A percentile compares a stretch with the other conserved stretches of the same genome.
phyloP scores from a whole-genome alignment of 2,797 vertebrate species.

The Rhabdomys pumilio region DNA sequence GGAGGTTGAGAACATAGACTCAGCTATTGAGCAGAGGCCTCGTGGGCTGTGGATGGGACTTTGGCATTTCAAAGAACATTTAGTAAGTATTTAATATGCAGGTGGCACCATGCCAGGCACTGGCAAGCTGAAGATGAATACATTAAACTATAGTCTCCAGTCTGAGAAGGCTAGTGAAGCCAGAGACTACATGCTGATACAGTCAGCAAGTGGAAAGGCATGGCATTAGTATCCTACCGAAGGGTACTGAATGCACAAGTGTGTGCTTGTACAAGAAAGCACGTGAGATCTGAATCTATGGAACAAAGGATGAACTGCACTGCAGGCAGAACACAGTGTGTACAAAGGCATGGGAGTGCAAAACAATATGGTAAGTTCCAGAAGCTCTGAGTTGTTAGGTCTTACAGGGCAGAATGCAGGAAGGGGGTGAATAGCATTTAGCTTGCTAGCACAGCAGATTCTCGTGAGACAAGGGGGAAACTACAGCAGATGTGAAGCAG shows the following conservation, averaged over 20 bases:
- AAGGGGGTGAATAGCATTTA: not conserved
- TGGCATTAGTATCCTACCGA: not conserved
- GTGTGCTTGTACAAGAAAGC: not conserved
- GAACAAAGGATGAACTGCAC: not conserved
- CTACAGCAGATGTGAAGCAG: conserved; percentile 2
- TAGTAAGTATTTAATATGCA: conserved; percentile 26
- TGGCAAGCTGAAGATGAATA: conserved; percentile 5
- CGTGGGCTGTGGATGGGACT: not conserved
- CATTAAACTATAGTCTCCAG: not conserved
- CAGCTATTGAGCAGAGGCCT: not conserved
- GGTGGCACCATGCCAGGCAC: not conserved
- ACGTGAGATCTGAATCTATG: not conserved
- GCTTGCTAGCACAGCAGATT: conserved; percentile 32
- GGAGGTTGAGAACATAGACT: not conserved
- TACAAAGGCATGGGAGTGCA: not conserved
- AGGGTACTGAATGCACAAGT: not conserved
- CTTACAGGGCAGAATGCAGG: not conserved
- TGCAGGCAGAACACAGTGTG: not conserved
- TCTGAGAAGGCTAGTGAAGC: conserved; percentile 4
- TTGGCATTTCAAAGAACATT: conserved; percentile 48
- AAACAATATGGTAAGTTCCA: not conserved
- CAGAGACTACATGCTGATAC: not conserved
- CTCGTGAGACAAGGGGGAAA: not conserved
- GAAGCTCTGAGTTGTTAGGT: not conserved
- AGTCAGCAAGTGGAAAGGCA: not conserved